Evolutionary conservation across 2,797 vertebrate genomes (phyloP).

Genomic region (Novumbra hubbsi): DNA sequence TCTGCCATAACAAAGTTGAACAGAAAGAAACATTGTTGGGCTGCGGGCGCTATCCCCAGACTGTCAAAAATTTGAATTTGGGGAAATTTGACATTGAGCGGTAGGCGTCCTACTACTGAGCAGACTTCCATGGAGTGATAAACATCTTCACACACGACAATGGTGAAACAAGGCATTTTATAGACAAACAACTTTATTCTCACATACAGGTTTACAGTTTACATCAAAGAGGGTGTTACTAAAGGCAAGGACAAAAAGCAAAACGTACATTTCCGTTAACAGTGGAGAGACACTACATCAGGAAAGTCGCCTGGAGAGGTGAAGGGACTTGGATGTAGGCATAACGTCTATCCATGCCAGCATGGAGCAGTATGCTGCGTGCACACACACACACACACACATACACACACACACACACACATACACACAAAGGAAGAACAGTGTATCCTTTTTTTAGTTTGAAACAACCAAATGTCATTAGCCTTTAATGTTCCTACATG

Average conservation of each 20-base stretch:
- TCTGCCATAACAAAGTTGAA: not conserved
- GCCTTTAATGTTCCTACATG: not conserved
- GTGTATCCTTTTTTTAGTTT: constrained; percentile 32
- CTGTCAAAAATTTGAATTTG: constrained; percentile 11
- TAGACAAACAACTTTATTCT: constrained; percentile 33
- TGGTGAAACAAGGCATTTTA: not conserved
- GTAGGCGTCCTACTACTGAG: constrained; percentile 6
- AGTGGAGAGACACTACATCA: not conserved
- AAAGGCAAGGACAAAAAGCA: constrained; percentile 2
- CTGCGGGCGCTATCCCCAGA: constrained; percentile 21
- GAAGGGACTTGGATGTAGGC: not conserved
- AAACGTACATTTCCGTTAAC: not conserved
- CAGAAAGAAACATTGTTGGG: constrained; percentile 12
- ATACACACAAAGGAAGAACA: not conserved
- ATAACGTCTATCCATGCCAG: constrained; percentile 36
- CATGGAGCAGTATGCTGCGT: constrained; percentile 23
- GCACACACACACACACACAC: not conserved
- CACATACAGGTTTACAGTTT: not conserved
- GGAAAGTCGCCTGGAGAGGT: not conserved
- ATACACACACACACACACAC: constrained; percentile 10
- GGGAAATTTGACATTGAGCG: constrained; percentile 17
- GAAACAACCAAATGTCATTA: not conserved
- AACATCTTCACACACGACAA: constrained; percentile 8
- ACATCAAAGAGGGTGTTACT: not conserved
- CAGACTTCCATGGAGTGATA: constrained; percentile 7